These are phyloP conservation scores for Tenebrosternarchus preto DNA, from an alignment of 2,113 vertebrate genomes.

Conservation along the genomic window DNA sequence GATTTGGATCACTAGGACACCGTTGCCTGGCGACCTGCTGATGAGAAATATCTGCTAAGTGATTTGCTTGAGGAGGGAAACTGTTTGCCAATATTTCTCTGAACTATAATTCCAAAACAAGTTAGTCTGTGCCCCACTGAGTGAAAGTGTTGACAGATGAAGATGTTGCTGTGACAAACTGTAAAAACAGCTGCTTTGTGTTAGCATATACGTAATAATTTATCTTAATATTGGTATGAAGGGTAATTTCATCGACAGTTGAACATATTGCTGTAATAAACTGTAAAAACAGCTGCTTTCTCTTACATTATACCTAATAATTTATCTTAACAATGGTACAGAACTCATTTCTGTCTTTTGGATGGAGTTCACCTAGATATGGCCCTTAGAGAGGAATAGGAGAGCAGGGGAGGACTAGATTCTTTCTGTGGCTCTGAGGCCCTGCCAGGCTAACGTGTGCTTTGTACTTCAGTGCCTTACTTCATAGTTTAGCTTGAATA, in stretches of 20 bases:
- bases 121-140: neutral
- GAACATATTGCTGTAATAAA: constrained; percentile 13
- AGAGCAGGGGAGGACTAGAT: neutral
- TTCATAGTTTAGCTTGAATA: constrained; percentile 34
- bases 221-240: constrained; percentile 6
- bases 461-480: constrained; percentile 39
- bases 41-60: constrained; percentile 46
- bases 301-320: constrained; percentile 12
- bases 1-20: constrained; percentile 48
- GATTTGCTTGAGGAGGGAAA: constrained; percentile 32
- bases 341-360: constrained; percentile 37
- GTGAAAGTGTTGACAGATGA: neutral
- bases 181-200: neutral
- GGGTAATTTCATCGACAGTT: no score
- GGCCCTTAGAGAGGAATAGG: constrained; percentile 18
- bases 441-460: constrained; percentile 44
- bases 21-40: constrained; percentile 55
- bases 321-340: constrained; percentile 24
- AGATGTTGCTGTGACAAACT: constrained; percentile 5
- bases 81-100: constrained; percentile 23
- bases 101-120: neutral
- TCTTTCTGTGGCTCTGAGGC: constrained; percentile 36
- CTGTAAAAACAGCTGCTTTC: neutral
- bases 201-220: constrained; percentile 26
- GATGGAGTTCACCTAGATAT: constrained; percentile 23